Evolutionary conservation across 1,140 invertebrate genomes (phyloP).

Genomic region (Eumeta japonica): DNA sequence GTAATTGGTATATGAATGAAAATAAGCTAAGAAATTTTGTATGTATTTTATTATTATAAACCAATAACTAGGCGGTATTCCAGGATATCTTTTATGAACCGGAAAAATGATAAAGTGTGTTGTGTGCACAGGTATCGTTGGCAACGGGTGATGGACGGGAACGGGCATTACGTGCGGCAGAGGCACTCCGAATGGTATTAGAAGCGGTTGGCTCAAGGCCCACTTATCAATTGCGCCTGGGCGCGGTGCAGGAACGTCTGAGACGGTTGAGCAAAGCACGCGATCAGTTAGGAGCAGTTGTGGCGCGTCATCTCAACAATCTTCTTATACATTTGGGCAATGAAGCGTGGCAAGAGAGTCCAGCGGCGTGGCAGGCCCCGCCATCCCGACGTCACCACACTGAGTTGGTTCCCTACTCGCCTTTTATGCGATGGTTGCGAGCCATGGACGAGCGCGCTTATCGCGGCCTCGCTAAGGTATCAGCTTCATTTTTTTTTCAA

Average conservation of each 20-base stretch:
- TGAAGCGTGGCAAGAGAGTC: constrained; percentile 30
- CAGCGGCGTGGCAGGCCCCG: constrained; percentile 66
- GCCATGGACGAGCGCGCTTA: constrained; percentile 82
- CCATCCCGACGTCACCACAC: constrained; percentile 80
- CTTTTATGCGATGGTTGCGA: constrained; percentile 89
- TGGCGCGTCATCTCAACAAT: constrained; percentile 88
- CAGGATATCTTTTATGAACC: too few relatives aligned
- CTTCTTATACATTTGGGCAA: constrained; percentile 84
- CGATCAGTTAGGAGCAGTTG: constrained; percentile 78
- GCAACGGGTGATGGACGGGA: constrained; percentile 71
- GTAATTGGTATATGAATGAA: too few relatives aligned
- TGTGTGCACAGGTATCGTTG: constrained; percentile 50
- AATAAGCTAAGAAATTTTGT: too few relatives aligned
- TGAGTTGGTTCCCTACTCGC: constrained; percentile 80
- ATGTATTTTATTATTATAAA: too few relatives aligned
- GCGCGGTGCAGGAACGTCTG: constrained; percentile 85
- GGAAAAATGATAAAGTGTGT: too few relatives aligned
- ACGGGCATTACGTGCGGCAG: constrained; percentile 77
- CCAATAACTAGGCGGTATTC: too few relatives aligned
- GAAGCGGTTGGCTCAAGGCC: constrained; percentile 51
- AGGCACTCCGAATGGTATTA: constrained; percentile 76
- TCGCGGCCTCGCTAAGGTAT: constrained; percentile 67
- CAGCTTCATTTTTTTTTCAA: too few relatives aligned
- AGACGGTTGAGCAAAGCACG: constrained; percentile 81
- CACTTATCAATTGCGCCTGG: constrained; percentile 27